phyloP scores from a whole-genome alignment of 2,797 vertebrate genomes.

The Miichthys miiuy region DNA sequence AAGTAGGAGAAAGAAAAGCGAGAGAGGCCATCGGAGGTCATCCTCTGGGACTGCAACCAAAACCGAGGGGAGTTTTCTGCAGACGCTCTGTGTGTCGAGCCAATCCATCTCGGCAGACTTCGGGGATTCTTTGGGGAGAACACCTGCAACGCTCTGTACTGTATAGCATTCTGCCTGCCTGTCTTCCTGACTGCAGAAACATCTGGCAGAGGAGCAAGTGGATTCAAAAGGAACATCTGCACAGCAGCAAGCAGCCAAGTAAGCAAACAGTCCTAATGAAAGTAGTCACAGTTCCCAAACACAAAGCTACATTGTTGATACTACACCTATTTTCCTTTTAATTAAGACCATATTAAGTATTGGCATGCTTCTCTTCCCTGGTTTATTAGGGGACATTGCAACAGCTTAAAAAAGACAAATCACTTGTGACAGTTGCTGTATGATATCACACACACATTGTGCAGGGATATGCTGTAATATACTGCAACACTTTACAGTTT shows the following conservation, averaged over 20 bases:
- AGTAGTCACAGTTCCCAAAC: conserved; percentile 60
- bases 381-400: conserved; percentile 30
- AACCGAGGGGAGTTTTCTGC: conserved; percentile 55
- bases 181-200: conserved; percentile 65
- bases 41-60: conserved; percentile 41
- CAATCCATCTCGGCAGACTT: conserved; percentile 57
- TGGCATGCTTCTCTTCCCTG: conserved; percentile 34
- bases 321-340: conserved; percentile 47
- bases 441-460: conserved; percentile 10
- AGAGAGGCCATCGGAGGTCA: conserved; percentile 58
- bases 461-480: conserved; percentile 6
- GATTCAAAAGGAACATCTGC: conserved; percentile 76
- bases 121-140: conserved; percentile 64
- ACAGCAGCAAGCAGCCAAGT: conserved; percentile 69
- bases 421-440: conserved; percentile 8
- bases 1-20: conserved; percentile 29
- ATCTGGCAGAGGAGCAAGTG: conserved; percentile 74
- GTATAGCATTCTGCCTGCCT: conserved; percentile 44
- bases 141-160: conserved; percentile 68
- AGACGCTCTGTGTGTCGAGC: conserved; percentile 38
- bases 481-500: conserved; percentile 12
- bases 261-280: conserved; percentile 67
- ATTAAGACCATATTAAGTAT: conserved; percentile 55
- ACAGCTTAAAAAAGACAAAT: conserved; percentile 18
- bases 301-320: conserved; percentile 52